Percentiles rank a stretch among this genome's conserved stretches.
Evolutionary conservation across 2,888 invertebrate species (phyloP).

Genomic region (Drosophila siamana): DNA sequence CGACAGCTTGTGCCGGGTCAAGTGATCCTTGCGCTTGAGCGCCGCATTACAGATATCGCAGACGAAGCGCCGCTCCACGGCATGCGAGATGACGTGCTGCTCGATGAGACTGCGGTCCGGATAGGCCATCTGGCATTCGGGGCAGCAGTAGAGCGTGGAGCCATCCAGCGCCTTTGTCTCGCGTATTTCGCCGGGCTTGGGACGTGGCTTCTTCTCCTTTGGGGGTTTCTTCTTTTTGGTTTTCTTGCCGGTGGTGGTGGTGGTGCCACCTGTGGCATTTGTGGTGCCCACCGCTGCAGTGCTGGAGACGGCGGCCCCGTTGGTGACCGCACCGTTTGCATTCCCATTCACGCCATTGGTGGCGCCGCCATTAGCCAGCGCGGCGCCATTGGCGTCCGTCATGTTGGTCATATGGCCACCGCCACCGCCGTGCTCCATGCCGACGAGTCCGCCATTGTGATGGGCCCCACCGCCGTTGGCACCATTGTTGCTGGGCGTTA

Average conservation of each 20-base stretch:
- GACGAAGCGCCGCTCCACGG: slow-evolving; percentile 93
- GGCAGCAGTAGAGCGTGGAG: slow-evolving; percentile 93
- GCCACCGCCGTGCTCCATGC: slow-evolving; percentile 80
- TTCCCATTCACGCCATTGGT: slow-evolving; percentile 68
- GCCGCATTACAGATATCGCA: slow-evolving; percentile 96
- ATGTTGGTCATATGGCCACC: slow-evolving; percentile 81
- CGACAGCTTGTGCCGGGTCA: slow-evolving; percentile 94
- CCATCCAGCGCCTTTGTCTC: slow-evolving; percentile 90
- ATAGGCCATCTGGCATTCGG: slow-evolving; percentile 95
- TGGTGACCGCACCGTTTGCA: slow-evolving; percentile 66
- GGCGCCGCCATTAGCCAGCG: slow-evolving; percentile 63
- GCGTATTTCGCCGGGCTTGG: slow-evolving; percentile 87
- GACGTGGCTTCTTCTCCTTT: slow-evolving; percentile 92
- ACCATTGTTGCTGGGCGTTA: slow-evolving; percentile 79
- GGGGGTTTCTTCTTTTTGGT: slow-evolving; percentile 87
- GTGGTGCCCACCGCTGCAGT: slow-evolving; percentile 83
- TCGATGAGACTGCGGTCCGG: slow-evolving; percentile 93
- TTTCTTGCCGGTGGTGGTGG: slow-evolving; percentile 83
- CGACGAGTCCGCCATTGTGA: slow-evolving; percentile 81
- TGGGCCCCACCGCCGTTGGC: slow-evolving; percentile 74
- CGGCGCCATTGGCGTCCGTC: slow-evolving; percentile 76
- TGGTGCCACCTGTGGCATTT: slow-evolving; percentile 85
- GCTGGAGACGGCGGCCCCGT: slow-evolving; percentile 84
- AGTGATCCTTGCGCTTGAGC: slow-evolving; percentile 93
- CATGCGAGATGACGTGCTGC: slow-evolving; percentile 94